These are phyloP conservation scores for Probaryconus sp. DNA, from an alignment of 1,140 invertebrate genomes.

Conservation along the genomic window DNA sequence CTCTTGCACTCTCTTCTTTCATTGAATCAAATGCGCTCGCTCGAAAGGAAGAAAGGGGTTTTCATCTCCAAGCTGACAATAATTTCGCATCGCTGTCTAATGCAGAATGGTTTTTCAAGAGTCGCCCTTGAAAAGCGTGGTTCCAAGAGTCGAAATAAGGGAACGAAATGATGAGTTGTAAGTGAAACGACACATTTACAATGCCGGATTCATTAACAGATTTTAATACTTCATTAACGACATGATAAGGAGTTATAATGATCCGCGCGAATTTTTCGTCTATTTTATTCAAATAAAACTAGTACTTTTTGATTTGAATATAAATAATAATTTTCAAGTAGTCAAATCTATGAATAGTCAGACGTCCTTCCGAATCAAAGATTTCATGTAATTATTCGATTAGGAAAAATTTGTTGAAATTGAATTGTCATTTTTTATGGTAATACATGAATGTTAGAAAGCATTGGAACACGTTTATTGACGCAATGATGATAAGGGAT, in stretches of 20 bases:
- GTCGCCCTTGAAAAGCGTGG: slow-evolving; percentile 19
- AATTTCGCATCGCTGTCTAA: slow-evolving; percentile 49
- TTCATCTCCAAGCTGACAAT: slow-evolving; percentile 49
- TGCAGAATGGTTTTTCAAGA: slow-evolving; percentile 26
- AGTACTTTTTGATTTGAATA: no score
- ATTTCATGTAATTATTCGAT: no score
- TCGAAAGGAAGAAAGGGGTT: slow-evolving; percentile 47
- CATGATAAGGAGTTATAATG: slow-evolving; percentile 28
- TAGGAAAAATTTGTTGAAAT: no score
- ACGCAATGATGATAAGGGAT: no score
- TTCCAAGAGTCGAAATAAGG: slow-evolving; percentile 19
- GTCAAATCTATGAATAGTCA: no score
- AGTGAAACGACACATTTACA: slow-evolving; percentile 32
- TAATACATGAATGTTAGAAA: no score
- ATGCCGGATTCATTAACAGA: slow-evolving; percentile 33
- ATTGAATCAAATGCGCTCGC: slow-evolving; percentile 41
- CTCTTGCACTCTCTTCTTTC: slow-evolving; percentile 44
- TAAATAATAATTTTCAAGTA: no score
- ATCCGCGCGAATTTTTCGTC: no score
- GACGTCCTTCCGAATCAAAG: no score
- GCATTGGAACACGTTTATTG: no score
- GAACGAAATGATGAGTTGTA: slow-evolving; percentile 28
- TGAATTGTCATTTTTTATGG: no score
- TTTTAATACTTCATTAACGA: slow-evolving; percentile 48
- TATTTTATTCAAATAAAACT: no score